phyloP scores from a whole-genome alignment of 2,797 vertebrate species.

The Vespertilio murinus region DNA sequence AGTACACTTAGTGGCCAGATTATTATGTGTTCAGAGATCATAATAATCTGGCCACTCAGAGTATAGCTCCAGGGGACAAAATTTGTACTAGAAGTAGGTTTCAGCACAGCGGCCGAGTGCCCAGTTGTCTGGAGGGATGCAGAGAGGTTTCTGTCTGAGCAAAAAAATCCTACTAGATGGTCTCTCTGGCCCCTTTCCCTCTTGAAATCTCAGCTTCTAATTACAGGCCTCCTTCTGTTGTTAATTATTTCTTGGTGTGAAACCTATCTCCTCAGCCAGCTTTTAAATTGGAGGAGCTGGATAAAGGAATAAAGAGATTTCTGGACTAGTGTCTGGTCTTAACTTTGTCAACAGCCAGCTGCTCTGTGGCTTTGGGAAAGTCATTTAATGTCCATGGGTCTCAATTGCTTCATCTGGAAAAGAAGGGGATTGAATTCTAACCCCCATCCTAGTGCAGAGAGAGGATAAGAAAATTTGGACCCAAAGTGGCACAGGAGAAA shows the following conservation, averaged over 20 bases:
- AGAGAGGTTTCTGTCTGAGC: not conserved
- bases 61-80: not conserved
- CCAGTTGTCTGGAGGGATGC: not conserved
- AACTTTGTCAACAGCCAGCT: not conserved
- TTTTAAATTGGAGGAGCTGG: constrained; percentile 35
- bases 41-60: too few relatives aligned
- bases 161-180: not conserved
- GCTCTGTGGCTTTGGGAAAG: not conserved
- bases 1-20: too few relatives aligned
- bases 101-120: not conserved
- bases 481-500: not conserved
- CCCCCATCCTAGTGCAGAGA: not conserved
- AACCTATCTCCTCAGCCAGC: not conserved
- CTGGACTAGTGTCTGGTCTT: not conserved
- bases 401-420: constrained; percentile 1
- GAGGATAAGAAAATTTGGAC: not conserved
- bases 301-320: not conserved
- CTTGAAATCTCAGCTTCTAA: constrained; percentile 32
- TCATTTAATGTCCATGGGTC: not conserved
- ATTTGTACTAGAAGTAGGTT: not conserved
- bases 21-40: too few relatives aligned
- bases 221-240: not conserved
- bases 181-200: not conserved
- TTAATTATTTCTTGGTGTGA: constrained; percentile 22
- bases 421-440: not conserved